Evolutionary conservation across 2,797 vertebrate species (phyloP), one percentile per base, ranked within the genome.

Genomic region (Ceyx erithaca): DNA sequence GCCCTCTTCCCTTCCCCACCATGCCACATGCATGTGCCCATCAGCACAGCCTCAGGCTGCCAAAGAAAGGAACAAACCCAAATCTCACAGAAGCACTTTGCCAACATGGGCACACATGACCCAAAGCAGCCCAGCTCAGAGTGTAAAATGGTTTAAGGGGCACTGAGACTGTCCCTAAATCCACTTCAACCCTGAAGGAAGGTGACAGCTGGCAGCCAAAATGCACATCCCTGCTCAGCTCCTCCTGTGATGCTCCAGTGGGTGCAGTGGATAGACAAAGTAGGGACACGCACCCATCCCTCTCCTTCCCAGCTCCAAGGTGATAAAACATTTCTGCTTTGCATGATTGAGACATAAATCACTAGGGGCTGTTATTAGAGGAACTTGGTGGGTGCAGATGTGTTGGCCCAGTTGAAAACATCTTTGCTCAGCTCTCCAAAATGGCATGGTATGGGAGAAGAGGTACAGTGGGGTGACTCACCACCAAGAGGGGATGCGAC

Each of bases 21-120:
- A 68, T 0, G 6, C 71, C 70, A 40, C 80, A 69, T 4, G 1
- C 2, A 4, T 2, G 14, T 33, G 79, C 87, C 82, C 80, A 75
- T 40, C 80, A 78, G 52, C 57, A 58, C 1, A 0, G 71, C 57
- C 59, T 73, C 43, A 48, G 81, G 63, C 26, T 1, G 0, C 59
- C 49, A 23, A 22, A 10, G 21, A 63, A 85, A 81, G 52, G 70
- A 35, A 68, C 51, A 31, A 54, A 18, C 37, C 52, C 0, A 1
- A 22, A 64, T 3, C 54, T 49, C 71, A 25, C 0, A 1, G 0
- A 0, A 22, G 17, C 1, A 48, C 64, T 92, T 94, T 98, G 98
- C 98, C 97, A 97, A 98, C 97, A 7, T 98, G 98, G 94, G 97
- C 93, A 9, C 98, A 98, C 21, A 97, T 82, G 1, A 98, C 97